phyloP scores from a whole-genome alignment of 2,797 vertebrate species.

The Cyclopterus lumpus region DNA sequence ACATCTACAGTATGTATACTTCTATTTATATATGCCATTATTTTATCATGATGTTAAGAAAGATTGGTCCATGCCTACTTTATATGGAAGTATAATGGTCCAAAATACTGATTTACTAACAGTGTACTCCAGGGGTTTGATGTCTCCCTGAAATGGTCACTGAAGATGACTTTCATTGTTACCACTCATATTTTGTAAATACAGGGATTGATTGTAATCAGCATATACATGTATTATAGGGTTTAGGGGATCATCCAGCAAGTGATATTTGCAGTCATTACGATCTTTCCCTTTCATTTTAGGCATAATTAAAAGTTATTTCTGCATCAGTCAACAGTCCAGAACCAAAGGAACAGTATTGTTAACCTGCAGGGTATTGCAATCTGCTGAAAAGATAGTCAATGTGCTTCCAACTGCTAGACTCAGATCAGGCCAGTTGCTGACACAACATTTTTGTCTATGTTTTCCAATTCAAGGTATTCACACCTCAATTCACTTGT shows the following conservation, averaged over 20 bases:
- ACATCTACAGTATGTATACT: conserved; percentile 12
- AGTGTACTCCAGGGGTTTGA: neutral
- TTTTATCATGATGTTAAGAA: conserved; percentile 6
- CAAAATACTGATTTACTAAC: neutral
- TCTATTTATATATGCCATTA: conserved; percentile 5
- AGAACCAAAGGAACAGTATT: conserved; percentile 4
- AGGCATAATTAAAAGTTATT: conserved; percentile 7
- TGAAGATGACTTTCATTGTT: conserved; percentile 3
- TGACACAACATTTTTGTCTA: conserved; percentile 27
- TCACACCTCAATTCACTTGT: conserved; percentile 31
- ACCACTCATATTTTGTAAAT: neutral
- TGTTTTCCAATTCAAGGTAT: conserved; percentile 31
- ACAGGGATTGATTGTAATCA: neutral
- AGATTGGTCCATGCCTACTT: neutral
- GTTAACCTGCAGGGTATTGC: conserved; percentile 4
- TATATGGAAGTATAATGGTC: neutral
- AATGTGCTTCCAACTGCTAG: conserved; percentile 8
- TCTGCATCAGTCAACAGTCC: neutral
- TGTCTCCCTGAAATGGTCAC: neutral
- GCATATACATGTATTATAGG: neutral
- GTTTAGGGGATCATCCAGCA: neutral
- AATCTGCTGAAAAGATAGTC: conserved; percentile 22
- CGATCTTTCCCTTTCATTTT: neutral
- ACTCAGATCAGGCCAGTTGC: conserved; percentile 17
- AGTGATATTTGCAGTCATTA: neutral